A percentile compares a stretch with the other conserved stretches of the same genome.
These are phyloP conservation scores for Dendroctonus ponderosae DNA, from an alignment of 1,140 invertebrate genomes.

Conservation along the genomic window DNA sequence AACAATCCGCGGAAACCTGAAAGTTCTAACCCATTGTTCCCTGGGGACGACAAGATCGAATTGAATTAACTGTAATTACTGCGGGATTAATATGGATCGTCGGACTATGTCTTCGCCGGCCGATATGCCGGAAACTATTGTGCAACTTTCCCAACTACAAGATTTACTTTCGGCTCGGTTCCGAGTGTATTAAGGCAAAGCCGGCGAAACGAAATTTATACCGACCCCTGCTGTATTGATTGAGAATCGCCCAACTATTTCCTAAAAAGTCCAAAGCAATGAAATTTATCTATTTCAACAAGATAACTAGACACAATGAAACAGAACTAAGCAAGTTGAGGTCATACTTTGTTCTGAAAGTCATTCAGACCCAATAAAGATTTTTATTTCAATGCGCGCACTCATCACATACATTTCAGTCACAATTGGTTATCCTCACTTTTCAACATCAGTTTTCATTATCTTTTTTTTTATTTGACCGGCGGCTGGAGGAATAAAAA, in stretches of 20 bases:
- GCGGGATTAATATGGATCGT: conserved; percentile 32
- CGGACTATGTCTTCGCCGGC: conserved; percentile 28
- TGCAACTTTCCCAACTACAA: conserved; percentile 30
- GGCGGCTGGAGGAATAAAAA: too few species aligned
- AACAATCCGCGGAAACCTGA: conserved; percentile 24
- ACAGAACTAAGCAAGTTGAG: too few species aligned
- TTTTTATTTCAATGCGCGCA: too few species aligned
- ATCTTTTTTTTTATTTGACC: too few species aligned
- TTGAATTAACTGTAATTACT: conserved; percentile 36
- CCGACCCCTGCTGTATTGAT: conserved; percentile 13
- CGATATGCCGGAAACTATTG: conserved; percentile 31
- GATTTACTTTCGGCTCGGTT: conserved; percentile 25
- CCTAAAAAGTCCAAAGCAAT: too few species aligned
- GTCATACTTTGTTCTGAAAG: too few species aligned
- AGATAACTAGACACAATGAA: too few species aligned
- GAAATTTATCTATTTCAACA: too few species aligned
- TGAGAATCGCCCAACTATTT: not conserved
- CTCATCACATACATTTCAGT: too few species aligned
- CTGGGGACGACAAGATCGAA: conserved; percentile 25
- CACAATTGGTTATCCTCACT: too few species aligned
- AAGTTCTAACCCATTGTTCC: conserved; percentile 30
- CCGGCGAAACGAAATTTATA: conserved; percentile 19
- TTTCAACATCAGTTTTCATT: too few species aligned
- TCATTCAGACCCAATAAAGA: too few species aligned
- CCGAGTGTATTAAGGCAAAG: conserved; percentile 26